Percentiles rank a stretch among this genome's conserved stretches.
phyloP scores from a whole-genome alignment of 1,140 invertebrate species.

The Elymnias hypermnestra region DNA sequence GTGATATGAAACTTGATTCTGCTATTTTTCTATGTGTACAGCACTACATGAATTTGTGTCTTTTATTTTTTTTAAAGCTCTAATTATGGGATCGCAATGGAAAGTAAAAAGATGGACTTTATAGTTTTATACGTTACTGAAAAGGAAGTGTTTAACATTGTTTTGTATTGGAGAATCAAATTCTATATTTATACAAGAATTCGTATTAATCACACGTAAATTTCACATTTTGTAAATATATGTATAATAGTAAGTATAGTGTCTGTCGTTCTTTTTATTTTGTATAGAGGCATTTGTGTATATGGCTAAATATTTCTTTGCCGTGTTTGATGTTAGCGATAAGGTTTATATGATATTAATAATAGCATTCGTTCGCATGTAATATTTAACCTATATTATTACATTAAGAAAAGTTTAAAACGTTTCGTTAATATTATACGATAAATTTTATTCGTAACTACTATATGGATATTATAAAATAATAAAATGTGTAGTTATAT shows the following conservation, averaged over 20 bases:
- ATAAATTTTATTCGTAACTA: not conserved
- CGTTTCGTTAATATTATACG: not conserved
- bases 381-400: not conserved
- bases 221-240: slow-evolving; percentile 35
- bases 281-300: slow-evolving; percentile 41
- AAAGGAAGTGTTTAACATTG: slow-evolving; percentile 23
- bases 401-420: not conserved
- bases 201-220: slow-evolving; percentile 23
- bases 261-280: slow-evolving; percentile 23
- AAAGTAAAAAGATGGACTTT: slow-evolving; percentile 17
- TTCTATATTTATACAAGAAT: slow-evolving; percentile 45
- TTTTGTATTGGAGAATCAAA: slow-evolving; percentile 32
- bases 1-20: slow-evolving; percentile 49
- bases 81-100: slow-evolving; percentile 12
- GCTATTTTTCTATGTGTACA: slow-evolving; percentile 54
- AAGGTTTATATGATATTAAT: slow-evolving; percentile 6
- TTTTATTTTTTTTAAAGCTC: not conserved
- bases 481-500: no score
- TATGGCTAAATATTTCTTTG: slow-evolving; percentile 46
- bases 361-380: not conserved
- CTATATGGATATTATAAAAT: not conserved
- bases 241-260: slow-evolving; percentile 24
- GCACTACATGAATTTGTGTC: slow-evolving; percentile 19
- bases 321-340: slow-evolving; percentile 58
- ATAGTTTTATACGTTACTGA: slow-evolving; percentile 30